phyloP scores from a whole-genome alignment of 2,797 vertebrate genomes.

The Xenops minutus region DNA sequence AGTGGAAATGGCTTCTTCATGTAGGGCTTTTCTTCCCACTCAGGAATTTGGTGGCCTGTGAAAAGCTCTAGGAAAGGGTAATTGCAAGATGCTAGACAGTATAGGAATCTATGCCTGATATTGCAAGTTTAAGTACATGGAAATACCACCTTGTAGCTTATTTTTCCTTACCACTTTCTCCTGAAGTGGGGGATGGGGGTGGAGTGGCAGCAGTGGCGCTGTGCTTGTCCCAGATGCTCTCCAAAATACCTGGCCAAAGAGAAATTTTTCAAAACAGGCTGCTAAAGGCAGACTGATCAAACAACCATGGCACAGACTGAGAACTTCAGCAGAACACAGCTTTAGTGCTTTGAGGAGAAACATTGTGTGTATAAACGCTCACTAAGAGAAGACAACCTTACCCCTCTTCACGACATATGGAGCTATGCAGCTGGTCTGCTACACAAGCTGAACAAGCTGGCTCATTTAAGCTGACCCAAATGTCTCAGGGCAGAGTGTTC shows the following conservation, averaged over 20 bases:
- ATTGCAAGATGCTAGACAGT: neutral
- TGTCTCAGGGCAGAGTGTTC: accelerated
- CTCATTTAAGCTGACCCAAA: neutral
- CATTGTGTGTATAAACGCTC: neutral
- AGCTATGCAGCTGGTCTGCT: neutral
- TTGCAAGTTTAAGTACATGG: neutral
- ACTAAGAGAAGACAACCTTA: no score
- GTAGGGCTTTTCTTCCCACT: neutral
- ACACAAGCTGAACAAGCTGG: accelerated
- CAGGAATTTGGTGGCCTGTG: neutral
- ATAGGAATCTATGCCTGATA: neutral
- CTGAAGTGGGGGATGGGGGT: constrained; percentile 93
- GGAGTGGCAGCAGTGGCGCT: constrained; percentile 92
- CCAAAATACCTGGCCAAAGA: constrained; percentile 87
- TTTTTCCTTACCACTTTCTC: constrained; percentile 86
- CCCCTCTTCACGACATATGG: neutral
- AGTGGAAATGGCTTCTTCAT: neutral
- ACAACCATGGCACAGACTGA: neutral
- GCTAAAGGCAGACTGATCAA: neutral
- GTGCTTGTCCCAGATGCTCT: constrained; percentile 98
- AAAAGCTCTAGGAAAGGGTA: neutral
- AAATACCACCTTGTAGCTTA: neutral
- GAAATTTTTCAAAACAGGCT: neutral
- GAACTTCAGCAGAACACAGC: accelerated
- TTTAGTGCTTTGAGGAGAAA: neutral